Evolutionary conservation across 1,140 invertebrate genomes (phyloP).

Genomic region (Thaumetopoea pityocampa): DNA sequence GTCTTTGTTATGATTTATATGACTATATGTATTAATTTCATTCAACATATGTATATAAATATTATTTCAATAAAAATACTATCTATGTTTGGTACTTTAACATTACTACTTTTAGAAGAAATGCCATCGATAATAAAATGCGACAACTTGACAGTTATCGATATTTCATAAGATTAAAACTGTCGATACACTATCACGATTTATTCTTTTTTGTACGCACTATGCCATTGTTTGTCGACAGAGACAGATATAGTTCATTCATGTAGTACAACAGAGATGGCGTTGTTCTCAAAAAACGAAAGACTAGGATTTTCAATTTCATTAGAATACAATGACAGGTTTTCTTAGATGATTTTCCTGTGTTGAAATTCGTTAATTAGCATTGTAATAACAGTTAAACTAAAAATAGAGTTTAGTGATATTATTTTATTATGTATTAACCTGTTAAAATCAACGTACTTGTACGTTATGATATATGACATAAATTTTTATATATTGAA

Average conservation of each 20-base stretch:
- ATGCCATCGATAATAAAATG: constrained; percentile 14
- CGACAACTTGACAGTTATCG: constrained; percentile 26
- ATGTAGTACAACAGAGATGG: constrained; percentile 37
- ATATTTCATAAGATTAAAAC: constrained; percentile 27
- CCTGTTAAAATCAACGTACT: no score
- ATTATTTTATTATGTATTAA: no score
- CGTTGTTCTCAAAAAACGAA: constrained; percentile 9
- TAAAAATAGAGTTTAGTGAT: constrained; percentile 2
- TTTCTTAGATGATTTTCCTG: constrained; percentile 22
- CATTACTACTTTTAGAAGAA: constrained; percentile 2
- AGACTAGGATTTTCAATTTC: constrained; percentile 46
- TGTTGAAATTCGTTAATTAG: constrained; percentile 4
- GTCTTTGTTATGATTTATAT: no score
- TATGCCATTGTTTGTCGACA: constrained; percentile 67
- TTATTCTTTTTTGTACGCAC: constrained; percentile 62
- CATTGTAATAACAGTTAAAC: constrained; percentile 2
- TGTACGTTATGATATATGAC: no score
- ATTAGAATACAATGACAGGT: constrained; percentile 31
- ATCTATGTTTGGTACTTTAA: constrained; percentile 1
- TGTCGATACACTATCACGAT: constrained; percentile 33
- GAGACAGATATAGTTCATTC: constrained; percentile 37
- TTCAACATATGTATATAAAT: no score
- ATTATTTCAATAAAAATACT: no score
- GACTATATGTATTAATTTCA: no score
- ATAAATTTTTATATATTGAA: no score